Evolutionary conservation across 1,140 invertebrate species (phyloP).

Genomic region (Listronotus bonariensis): DNA sequence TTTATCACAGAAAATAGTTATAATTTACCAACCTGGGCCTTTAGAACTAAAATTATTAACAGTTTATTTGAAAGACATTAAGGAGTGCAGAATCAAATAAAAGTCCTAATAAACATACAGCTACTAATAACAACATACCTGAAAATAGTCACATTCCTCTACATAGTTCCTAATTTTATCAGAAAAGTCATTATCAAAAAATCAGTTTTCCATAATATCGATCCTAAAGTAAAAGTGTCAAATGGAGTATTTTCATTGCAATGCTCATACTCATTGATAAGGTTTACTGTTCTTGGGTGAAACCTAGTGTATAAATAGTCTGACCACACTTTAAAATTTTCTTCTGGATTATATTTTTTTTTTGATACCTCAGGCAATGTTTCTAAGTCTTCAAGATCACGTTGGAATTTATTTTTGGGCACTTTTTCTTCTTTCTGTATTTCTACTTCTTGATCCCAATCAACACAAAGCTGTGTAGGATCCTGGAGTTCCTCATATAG

Average conservation of each 20-base stretch:
- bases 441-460: conserved; percentile 61
- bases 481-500: conserved; percentile 61
- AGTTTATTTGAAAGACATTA: no score
- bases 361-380: conserved; percentile 41
- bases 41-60: no score
- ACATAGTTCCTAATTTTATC: conserved; percentile 81
- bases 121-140: conserved; percentile 39
- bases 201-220: conserved; percentile 67
- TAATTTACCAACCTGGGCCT: no score
- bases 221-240: conserved; percentile 71
- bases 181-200: conserved; percentile 71
- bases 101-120: no score
- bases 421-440: conserved; percentile 59
- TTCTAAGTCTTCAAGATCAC: conserved; percentile 64
- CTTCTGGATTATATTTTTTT: conserved; percentile 66
- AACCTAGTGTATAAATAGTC: conserved; percentile 79
- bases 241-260: conserved; percentile 66
- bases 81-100: no score
- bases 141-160: conserved; percentile 80
- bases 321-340: conserved; percentile 75
- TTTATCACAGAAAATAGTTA: no score
- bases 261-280: conserved; percentile 74
- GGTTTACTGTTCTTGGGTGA: conserved; percentile 75
- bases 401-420: conserved; percentile 69
- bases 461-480: conserved; percentile 58